Evolutionary conservation across 2,888 invertebrate species (phyloP), one percentile per base, ranked within the genome.

Genomic region (Noctua janthina): DNA sequence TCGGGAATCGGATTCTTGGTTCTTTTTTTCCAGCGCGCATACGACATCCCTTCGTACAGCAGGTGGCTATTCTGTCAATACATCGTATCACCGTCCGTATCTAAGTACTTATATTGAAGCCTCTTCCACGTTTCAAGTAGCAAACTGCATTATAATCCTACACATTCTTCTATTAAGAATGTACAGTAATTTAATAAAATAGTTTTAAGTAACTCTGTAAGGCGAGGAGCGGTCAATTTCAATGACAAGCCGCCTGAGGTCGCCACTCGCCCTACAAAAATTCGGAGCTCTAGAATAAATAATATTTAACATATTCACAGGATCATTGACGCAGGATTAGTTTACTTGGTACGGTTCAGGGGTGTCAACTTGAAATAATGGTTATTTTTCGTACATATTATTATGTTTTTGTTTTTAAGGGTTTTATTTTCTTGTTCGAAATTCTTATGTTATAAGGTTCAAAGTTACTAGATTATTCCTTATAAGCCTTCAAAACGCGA

Each of bases 241-340:
- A 88, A 87, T 87, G 86, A 82, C 72, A 76, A 68, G 56, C 51
- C 56, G 82, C 15, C 72, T 75, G 83, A 81, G 73, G 49, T 82
- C 67, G 79, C 68, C 46, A 46, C 15, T n/a, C 46, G 68, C 72
- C 75, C 76, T 73, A 84, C 82, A 74, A 83, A 76, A 66, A 82
- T 86, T 81, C 86, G 79, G 78, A 84, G 82, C 84, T 81, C 76
- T 43, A 83, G 81, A 87, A 88, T 90, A 91, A 89, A 90, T 90
- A 90, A 89, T 88, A 90, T 91, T 88, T 90, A 83, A 91, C 81
- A 82, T 88, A 88, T 86, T 83, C 87, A 84, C 76, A 87, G 91
- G 87, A 89, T 86, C 87, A 84, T 88, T 83, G 78, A 78, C 70
- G 67, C 39, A 80, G 90, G 90, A 90, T 91, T 91, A 89, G 81